A percentile compares a stretch with the other conserved stretches of the same genome.
These are phyloP conservation scores for Platalea minor DNA, from an alignment of 2,797 vertebrate species.

Conservation along the genomic window DNA sequence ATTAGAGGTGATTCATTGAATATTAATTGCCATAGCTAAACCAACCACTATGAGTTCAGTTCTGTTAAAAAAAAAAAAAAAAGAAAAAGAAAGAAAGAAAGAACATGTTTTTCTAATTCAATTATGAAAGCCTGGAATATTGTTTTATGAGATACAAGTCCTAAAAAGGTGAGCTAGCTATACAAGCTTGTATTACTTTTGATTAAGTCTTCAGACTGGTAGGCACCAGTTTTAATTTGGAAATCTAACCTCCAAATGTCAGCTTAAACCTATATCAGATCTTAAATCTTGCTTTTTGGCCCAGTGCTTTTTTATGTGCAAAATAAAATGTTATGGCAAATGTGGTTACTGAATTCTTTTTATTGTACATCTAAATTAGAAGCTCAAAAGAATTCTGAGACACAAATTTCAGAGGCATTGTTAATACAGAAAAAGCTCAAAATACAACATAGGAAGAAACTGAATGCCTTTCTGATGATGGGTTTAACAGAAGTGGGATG, in stretches of 20 bases:
- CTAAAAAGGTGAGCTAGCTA: not conserved
- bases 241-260: not conserved
- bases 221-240: not conserved
- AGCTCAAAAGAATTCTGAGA: constrained; percentile 19
- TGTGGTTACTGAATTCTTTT: not conserved
- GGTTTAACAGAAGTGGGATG: constrained; percentile 34
- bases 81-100: not conserved
- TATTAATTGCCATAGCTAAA: not conserved
- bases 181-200: not conserved
- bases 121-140: not conserved
- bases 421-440: not conserved
- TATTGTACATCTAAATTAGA: not conserved
- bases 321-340: constrained; percentile 5
- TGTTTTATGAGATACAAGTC: not conserved
- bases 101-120: not conserved
- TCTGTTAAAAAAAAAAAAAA: not conserved
- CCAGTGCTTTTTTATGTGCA: not conserved
- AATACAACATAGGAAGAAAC: constrained; percentile 1
- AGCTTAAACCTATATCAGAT: not conserved
- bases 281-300: not conserved
- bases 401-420: not conserved
- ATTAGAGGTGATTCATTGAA: not conserved
- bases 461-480: not conserved
- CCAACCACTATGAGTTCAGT: not conserved
- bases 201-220: not conserved